Base-by-base conservation (phyloP, 1,140 invertebrate genomes). In the Prorops nasuta region DNA sequence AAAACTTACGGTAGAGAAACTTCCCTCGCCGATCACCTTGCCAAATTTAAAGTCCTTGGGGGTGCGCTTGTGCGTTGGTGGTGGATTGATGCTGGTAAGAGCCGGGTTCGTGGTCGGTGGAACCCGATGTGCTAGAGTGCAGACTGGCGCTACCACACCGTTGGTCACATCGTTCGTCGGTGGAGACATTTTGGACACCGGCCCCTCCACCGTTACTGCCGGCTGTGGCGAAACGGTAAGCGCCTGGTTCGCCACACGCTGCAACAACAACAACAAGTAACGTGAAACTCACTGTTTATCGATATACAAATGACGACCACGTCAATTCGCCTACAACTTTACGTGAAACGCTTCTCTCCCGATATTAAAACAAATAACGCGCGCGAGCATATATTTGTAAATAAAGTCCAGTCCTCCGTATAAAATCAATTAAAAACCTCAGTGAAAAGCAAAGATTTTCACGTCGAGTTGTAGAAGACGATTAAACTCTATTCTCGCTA, bases 21-120 rank as follows among this genome's bases (percentile, higher is more conserved):
- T 96, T 47, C 96, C 96, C 78, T 98, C 94, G 50, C 95, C 96
- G 60, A 98, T 91, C 43, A 93, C 83, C 80, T 94, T 96, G 21
- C 93, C 92, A 80, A 98, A 98, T 56, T 94, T 90, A 73, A 92
- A 98, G 75, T 98, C 94, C 60, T 87, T 85, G n/a, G 89, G 81
- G 7, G 83, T 84, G 58, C 86, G 82, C 66, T 91, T 92, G 39
- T 71, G 74, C 31, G 80, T 80, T 44, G 78, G 54, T 58, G 71
- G 63, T 76, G 80, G 75, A 63, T 72, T 68, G 60, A 72, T 66
- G 34, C 70, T 73, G 42, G 47, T 51, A 21, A 64, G 52, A n/a
- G 56, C 50, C 46, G 70, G 62, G 49, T 67, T 69, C 32, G 49
- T 51, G 38, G 66, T 64, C 9, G 70, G 54, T 54, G 70, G 61